Base-by-base conservation (phyloP, 2,797 vertebrate species). In the Distichodus sexfasciatus region DNA sequence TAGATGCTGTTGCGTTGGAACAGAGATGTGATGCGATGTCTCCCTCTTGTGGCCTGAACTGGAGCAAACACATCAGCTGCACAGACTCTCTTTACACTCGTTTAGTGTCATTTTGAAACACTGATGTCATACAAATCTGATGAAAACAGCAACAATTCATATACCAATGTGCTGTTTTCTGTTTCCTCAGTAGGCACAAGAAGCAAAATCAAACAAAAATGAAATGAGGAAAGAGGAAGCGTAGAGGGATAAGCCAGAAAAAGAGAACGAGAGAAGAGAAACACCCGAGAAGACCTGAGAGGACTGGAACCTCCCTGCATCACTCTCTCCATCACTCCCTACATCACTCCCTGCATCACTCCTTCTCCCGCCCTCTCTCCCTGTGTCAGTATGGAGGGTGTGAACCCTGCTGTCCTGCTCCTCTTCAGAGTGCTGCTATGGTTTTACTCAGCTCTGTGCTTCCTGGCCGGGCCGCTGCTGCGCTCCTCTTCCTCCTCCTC, bases 391-490 rank as follows among this genome's bases (percentile, higher is more conserved):
- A 98, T 98, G 76, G 94, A 96, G 80, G 89, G 93, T 76, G 87
- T 97, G 74, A 96, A 94, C 78, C 95, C 94, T 1, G 11, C 94
- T 76, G 87, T 98, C 79, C 85, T 94, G 36, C 81, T 92, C 55
- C 72, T 96, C 51, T 94, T 98, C 88, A 91, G 92, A 83, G 88
- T 95, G 47, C 44, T 92, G 35, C 86, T 95, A 54, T 89, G 89
- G 79, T 58, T 96, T 54, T 98, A 96, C 84, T 84, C 93, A 38
- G 19, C 92, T 73, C 69, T 98, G 83, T 92, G 90, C 0, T 94
- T 93, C 80, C 81, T 98, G 76, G 95, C 95, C 0, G 92, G 90
- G 84, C 92, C 89, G 86, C 78, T 96, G 72, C 79, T 95, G 79
- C 28, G 38, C 5, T 61, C 68, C 0, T n/a, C n/a, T n/a, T n/a